Conservation (phyloP, 2,797 vertebrate species). For the Nannoperca obscura region DNA sequence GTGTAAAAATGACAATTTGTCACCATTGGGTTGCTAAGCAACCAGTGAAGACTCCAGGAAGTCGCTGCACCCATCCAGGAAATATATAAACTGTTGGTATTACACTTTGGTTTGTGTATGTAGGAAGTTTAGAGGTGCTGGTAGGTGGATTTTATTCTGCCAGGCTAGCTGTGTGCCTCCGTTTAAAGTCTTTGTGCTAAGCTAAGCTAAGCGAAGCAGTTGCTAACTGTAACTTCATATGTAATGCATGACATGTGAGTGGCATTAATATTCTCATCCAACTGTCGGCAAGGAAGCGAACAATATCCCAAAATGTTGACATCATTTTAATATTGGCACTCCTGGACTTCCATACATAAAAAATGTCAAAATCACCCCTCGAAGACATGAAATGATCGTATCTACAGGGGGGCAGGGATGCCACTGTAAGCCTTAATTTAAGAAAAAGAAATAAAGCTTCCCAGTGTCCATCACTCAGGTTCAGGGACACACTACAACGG, state of each 20-base stretch:
- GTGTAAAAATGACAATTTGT: neutral
- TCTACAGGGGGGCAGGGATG: neutral
- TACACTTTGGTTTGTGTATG: neutral
- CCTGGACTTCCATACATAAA: constrained; percentile 19
- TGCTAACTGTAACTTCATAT: neutral
- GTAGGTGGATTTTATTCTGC: no score
- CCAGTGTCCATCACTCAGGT: constrained; percentile 70
- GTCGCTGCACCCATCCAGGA: neutral
- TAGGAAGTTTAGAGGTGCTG: neutral
- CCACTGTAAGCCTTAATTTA: constrained; percentile 25
- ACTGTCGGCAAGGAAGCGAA: neutral
- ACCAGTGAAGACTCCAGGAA: no score
- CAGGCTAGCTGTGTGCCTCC: neutral
- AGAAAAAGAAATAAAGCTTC: constrained; percentile 6
- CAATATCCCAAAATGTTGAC: neutral
- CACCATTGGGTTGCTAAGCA: neutral
- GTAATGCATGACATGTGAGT: neutral
- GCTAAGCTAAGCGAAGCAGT: neutral
- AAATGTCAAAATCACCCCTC: neutral
- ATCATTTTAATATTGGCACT: neutral
- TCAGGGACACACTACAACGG: constrained; percentile 57
- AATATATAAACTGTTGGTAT: neutral
- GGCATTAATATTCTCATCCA: neutral
- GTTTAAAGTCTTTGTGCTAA: neutral
- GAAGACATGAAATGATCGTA: no score